Base-by-base conservation (phyloP, 64 coral and sea anemone genomes). In the Cladopsammia gracilis region DNA sequence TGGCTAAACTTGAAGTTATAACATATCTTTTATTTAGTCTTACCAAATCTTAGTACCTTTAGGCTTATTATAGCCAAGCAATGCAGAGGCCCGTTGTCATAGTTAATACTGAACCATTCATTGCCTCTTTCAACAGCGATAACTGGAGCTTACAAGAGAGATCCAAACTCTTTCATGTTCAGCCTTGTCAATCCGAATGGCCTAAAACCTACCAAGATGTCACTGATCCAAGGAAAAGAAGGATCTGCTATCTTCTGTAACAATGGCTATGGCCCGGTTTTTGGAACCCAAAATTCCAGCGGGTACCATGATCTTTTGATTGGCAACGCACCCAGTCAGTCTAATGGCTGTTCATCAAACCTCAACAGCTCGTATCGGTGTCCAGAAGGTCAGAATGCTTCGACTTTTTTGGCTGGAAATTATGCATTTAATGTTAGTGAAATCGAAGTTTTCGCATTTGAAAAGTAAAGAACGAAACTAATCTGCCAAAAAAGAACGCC, bases 301-400 rank as follows among this genome's bases (percentile, higher is more conserved):
- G 14, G 15, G 45, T 75, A 75, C 20, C 49, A 48, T 69, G 88
- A 90, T n/a, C 72, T 90, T 15, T 50, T 6, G 5, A 52, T 90
- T 20, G 5, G 25, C 48, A 50, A 69, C 52, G 19, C 76, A 51
- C 44, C 88, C 22, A 42, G 68, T 59, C 2, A 4, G 48, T 79
- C 19, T 24, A 48, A 18, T 45, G 54, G 79, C 22, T 90, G 88
- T 65, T 62, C 42, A 4, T 49, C 12, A 43, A 61, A 49, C 5
- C 77, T 90, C 44, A 49, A 24, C 25, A 90, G 69, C 75, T 67
- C 58, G 14, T 90, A 79, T 20, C 65, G 78, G n/a, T 81, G 88
- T 25, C 88, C 88, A 48, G 45, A 9, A 13, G 75, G 75, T 18
- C 76, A 90, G 50, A 19, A 67, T 19, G 0, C 44, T 7, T 51